These are phyloP conservation scores for Drosophila fuyamai DNA, from an alignment of 1,140 invertebrate genomes.

Conservation along the genomic window DNA sequence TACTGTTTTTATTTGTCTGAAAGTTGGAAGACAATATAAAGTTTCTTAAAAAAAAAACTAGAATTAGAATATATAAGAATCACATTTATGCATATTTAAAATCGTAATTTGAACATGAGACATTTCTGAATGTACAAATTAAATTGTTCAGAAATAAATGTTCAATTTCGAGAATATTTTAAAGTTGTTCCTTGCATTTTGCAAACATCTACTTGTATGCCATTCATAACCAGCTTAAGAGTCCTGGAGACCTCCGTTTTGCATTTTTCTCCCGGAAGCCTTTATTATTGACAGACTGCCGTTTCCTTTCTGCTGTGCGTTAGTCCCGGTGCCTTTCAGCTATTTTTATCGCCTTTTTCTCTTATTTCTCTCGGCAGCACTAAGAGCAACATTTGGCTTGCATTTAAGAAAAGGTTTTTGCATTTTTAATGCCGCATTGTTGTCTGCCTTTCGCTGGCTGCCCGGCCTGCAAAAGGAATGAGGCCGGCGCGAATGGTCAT, in stretches of 20 bases:
- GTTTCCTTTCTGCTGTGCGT: slow-evolving; percentile 7
- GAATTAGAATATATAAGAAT: too few relatives aligned
- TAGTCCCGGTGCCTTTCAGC: slow-evolving; percentile 6
- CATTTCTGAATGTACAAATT: too few relatives aligned
- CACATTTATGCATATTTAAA: too few relatives aligned
- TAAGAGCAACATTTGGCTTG: slow-evolving; percentile 64
- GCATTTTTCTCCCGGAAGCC: slow-evolving; percentile 25
- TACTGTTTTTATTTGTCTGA: too few relatives aligned
- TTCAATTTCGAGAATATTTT: neutral
- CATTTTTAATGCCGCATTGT: slow-evolving; percentile 69
- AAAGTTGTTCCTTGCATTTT: neutral
- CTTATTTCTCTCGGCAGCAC: slow-evolving; percentile 32
- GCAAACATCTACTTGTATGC: neutral
- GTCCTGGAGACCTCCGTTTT: slow-evolving; percentile 5
- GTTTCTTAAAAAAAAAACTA: too few relatives aligned
- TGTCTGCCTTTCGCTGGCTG: slow-evolving; percentile 7
- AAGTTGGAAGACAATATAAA: too few relatives aligned
- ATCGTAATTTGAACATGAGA: too few relatives aligned
- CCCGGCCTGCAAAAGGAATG: neutral
- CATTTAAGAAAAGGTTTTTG: slow-evolving; percentile 71
- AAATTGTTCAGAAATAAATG: neutral
- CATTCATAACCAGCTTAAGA: slow-evolving; percentile 7
- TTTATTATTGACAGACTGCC: slow-evolving; percentile 63
- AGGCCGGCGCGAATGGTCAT: slow-evolving; percentile 20
- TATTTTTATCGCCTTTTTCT: slow-evolving; percentile 1